Evolutionary conservation across 2,797 vertebrate species (phyloP), one percentile per base, ranked within the genome.

Genomic region (Chlorospingus flavigularis): DNA sequence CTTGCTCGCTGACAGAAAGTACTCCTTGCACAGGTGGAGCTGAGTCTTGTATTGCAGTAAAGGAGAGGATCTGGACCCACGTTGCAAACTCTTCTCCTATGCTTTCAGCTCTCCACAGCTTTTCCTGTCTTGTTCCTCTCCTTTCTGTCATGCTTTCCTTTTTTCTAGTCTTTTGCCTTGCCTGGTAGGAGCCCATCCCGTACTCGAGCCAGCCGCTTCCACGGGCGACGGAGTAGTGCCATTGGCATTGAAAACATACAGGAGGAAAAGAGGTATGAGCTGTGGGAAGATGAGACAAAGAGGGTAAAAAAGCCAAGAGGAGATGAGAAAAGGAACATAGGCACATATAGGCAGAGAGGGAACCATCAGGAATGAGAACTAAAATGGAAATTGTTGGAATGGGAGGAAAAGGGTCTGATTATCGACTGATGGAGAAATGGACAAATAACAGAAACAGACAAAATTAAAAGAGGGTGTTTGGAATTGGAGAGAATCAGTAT

Each of bases 221-320:
- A 96, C 2, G 97, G 96, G 51, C 90, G 97, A 78, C 96, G 97
- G 79, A 97, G 97, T 81, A 97, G 97, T 94, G 97, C 97, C 80
- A 97, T 98, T 92, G 97, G 97, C 55, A 98, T 97, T 94, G 97
- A 98, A 79, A 97, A 97, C 81, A 96, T 97, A 95, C 96, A 96
- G 55, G 97, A 98, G 57, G 97, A 98, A 85, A 97, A 96, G 91
- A 97, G 97, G 97, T 98, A 96, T 53, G 97, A 79, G 82, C 40
- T 7, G 6, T 66, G 92, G 60, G 66, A 76, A 62, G 63, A 40
- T 10, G 26, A 91, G 77, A 51, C 28, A 60, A 62, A 75, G 71
- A 50, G 42, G 82, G 60, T 55, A 17, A 28, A 55, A 80, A 9
- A 2, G 0, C 3, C 3, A 28, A 28, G 11, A 95, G 35, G 26